These are phyloP conservation scores for Fopius arisanus DNA, from an alignment of 1,140 invertebrate species.

Conservation along the genomic window DNA sequence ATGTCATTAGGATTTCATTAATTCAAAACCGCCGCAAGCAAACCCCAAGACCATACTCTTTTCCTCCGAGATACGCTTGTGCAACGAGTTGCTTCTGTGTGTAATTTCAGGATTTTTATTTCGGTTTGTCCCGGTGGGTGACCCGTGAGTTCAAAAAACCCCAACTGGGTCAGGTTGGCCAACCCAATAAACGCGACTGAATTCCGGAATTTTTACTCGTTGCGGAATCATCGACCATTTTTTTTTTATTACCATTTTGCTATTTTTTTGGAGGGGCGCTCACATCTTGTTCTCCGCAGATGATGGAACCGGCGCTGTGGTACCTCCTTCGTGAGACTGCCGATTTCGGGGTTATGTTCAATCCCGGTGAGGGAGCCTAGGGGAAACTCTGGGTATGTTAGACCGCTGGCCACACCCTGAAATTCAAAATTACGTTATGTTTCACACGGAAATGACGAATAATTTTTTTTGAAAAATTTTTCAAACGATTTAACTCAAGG, in stretches of 20 bases:
- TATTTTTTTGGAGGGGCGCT: not conserved
- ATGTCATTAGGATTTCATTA: constrained; percentile 60
- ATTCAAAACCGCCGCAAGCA: constrained; percentile 42
- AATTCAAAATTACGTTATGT: no score
- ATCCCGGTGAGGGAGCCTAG: not conserved
- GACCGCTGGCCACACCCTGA: constrained; percentile 71
- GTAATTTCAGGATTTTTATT: not conserved
- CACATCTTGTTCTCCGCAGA: not conserved
- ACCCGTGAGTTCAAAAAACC: not conserved
- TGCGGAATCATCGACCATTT: no score
- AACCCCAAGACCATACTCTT: not conserved
- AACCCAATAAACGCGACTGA: not conserved
- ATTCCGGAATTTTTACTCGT: not conserved
- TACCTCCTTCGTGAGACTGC: not conserved
- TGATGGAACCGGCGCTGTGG: not conserved
- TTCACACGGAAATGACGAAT: no score
- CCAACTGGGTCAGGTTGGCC: constrained; percentile 6
- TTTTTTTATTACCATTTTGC: no score
- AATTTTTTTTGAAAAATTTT: no score
- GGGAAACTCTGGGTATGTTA: constrained; percentile 58
- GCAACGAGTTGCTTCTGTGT: constrained; percentile 3
- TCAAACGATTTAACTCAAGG: no score
- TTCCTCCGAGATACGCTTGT: constrained; percentile 8
- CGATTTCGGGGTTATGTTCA: not conserved
- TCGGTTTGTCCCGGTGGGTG: not conserved